These are phyloP conservation scores for Centruroides sculpturatus DNA, from an alignment of 1,140 invertebrate species.

Conservation along the genomic window DNA sequence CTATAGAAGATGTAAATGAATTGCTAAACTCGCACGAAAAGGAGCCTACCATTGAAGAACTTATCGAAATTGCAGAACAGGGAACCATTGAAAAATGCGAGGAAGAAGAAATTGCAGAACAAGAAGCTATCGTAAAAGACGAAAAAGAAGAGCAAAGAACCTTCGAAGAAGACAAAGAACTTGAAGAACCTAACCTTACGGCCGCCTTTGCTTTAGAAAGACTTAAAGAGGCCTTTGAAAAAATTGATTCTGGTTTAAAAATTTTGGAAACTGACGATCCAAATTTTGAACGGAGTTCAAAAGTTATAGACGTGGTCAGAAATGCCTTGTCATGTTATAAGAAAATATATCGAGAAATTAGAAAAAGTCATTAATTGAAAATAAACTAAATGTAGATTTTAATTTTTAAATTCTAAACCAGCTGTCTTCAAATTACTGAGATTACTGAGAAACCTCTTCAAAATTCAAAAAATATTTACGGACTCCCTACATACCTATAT, in stretches of 20 bases:
- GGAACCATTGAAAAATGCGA: background rate
- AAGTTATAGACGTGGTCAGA: too few relatives aligned
- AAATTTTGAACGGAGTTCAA: background rate
- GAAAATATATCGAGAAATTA: too few relatives aligned
- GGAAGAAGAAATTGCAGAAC: too few relatives aligned
- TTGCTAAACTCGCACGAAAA: background rate
- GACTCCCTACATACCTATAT: too few relatives aligned
- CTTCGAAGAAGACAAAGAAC: background rate
- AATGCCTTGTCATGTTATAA: too few relatives aligned
- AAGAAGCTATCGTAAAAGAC: too few relatives aligned
- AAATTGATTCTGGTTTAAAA: background rate
- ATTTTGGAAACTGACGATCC: background rate
- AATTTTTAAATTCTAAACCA: too few relatives aligned
- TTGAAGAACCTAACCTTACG: background rate
- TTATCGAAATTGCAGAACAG: background rate
- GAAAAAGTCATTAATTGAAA: too few relatives aligned
- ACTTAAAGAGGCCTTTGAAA: background rate
- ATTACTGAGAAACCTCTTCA: too few relatives aligned
- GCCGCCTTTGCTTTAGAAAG: background rate
- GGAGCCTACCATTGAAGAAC: background rate
- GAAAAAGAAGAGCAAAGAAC: background rate
- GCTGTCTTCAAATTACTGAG: too few relatives aligned
- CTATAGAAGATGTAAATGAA: background rate
- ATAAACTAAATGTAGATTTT: too few relatives aligned
- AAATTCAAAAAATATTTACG: too few relatives aligned